Base-by-base conservation (phyloP, 2,113 vertebrate genomes). In the Dunckerocampus dactyliophorus region DNA sequence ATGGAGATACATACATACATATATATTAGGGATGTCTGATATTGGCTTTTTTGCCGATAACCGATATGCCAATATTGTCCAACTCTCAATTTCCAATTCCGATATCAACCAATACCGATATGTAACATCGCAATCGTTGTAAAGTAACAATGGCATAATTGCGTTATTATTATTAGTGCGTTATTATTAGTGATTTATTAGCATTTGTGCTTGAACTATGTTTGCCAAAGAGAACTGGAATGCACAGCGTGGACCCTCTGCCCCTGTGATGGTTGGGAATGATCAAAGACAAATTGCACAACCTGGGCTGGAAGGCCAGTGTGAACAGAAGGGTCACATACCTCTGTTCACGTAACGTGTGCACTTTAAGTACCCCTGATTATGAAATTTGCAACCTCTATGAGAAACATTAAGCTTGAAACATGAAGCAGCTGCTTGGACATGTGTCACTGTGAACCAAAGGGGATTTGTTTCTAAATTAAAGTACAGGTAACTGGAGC, bases 151-250 rank as follows among this genome's bases (percentile, higher is more conserved):
- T n/a, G n/a, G n/a, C n/a, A n/a, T n/a, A n/a, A n/a, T n/a, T n/a
- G n/a, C n/a, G n/a, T n/a, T n/a, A n/a, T n/a, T n/a, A n/a, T n/a
- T n/a, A n/a, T n/a, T n/a, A n/a, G n/a, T n/a, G n/a, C n/a, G n/a
- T n/a, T n/a, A n/a, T n/a, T n/a, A n/a, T n/a, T 80, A 39, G 88
- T 90, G 84, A 89, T 53, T 84, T 80, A 88, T 90, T 90, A 88
- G 86, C n/a, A n/a, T n/a, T n/a, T n/a, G n/a, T n/a, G n/a, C n/a
- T n/a, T n/a, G n/a, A n/a, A n/a, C n/a, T n/a, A n/a, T n/a, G n/a
- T n/a, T n/a, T n/a, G n/a, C n/a, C n/a, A n/a, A n/a, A n/a, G 77
- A 62, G 67, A 52, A 39, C 69, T 62, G 87, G 90, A 90, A 89
- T 91, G 82, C 64, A 37, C 72, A 20, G 51, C 45, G 45, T 56